Evolutionary conservation across 2,888 invertebrate genomes (phyloP), one percentile per base, ranked within the genome.

Genomic region (Pristionchus mayeri): DNA sequence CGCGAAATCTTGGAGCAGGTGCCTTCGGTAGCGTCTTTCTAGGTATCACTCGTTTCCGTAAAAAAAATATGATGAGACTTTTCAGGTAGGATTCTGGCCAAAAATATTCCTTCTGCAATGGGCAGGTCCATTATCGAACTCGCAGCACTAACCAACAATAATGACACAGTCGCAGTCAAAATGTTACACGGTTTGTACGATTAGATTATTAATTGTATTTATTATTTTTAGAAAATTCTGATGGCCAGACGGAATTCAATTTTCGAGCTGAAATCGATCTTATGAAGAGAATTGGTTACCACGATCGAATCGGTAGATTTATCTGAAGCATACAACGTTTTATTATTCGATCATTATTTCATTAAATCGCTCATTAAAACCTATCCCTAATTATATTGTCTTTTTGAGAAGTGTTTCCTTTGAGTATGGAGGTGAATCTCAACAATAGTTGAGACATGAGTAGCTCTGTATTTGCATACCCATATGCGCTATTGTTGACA

Each of bases 251-350:
- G 2, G 48, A 52, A 48, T 0, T 16, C 0, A 27, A 48, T 2
- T 78, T 78, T 30, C 78, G 37, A 0, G 50, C 37, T 1, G 78
- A 78, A 50, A 78, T 78, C 27, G 44, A 48, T 4, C 27, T 78
- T 0, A 78, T 78, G 78, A 78, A 78, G 34, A 18, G 24, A 18
- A 27, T 78, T 3, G 78, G 78, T 1, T 50, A 27, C 18, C 78
- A 78, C 16, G 78, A 78, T 7, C 48, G 78, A 50, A 50, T 78
- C n/a, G n/a, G n/a, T n/a, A n/a, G n/a, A n/a, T n/a, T 44, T 13
- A 44, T n/a, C n/a, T n/a, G n/a, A n/a, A n/a, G n/a, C n/a, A n/a
- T n/a, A n/a, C n/a, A n/a, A n/a, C n/a, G n/a, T n/a, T n/a, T n/a
- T n/a, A n/a, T n/a, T n/a, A n/a, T n/a, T n/a, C n/a, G n/a, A n/a